Conservation (phyloP, 2,797 vertebrate genomes). For the Sebastes dallii region DNA sequence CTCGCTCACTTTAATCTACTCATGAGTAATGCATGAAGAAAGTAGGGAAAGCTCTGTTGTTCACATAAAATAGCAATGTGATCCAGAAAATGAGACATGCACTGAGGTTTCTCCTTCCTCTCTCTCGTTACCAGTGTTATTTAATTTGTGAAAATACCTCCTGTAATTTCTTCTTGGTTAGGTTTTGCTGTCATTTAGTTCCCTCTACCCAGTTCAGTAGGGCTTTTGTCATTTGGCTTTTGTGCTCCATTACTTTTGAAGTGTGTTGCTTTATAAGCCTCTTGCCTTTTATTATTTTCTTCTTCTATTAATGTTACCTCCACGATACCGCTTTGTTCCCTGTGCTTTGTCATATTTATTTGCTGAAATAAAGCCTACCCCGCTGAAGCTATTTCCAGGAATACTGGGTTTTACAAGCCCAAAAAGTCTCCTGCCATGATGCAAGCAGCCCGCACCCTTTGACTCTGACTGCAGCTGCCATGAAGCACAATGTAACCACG, state of each 20-base stretch:
- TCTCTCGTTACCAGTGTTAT: neutral
- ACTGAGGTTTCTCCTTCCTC: neutral
- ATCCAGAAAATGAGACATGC: neutral
- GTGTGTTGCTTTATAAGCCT: slow-evolving; percentile 49
- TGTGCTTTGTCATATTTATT: slow-evolving; percentile 52
- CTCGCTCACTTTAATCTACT: slow-evolving; percentile 26
- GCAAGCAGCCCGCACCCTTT: slow-evolving; percentile 27
- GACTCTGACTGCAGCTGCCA: slow-evolving; percentile 58
- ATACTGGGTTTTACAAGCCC: slow-evolving; percentile 45
- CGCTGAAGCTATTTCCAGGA: slow-evolving; percentile 45
- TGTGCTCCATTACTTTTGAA: slow-evolving; percentile 42
- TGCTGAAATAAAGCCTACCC: slow-evolving; percentile 47
- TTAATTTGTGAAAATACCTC: slow-evolving; percentile 16
- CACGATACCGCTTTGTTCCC: slow-evolving; percentile 19
- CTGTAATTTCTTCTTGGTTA: slow-evolving; percentile 16
- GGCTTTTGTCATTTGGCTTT: slow-evolving; percentile 45
- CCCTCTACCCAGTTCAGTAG: slow-evolving; percentile 1
- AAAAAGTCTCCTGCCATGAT: slow-evolving; percentile 40
- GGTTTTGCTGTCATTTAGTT: slow-evolving; percentile 34
- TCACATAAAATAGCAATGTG: slow-evolving; percentile 1
- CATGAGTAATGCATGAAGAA: slow-evolving; percentile 21
- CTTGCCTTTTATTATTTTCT: slow-evolving; percentile 55
- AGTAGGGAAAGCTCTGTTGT: slow-evolving; percentile 10
- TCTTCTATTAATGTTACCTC: slow-evolving; percentile 38
- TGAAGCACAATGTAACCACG: slow-evolving; percentile 48